Base-by-base conservation (phyloP, 2,888 invertebrate genomes). In the Chydorus sphaericus region DNA sequence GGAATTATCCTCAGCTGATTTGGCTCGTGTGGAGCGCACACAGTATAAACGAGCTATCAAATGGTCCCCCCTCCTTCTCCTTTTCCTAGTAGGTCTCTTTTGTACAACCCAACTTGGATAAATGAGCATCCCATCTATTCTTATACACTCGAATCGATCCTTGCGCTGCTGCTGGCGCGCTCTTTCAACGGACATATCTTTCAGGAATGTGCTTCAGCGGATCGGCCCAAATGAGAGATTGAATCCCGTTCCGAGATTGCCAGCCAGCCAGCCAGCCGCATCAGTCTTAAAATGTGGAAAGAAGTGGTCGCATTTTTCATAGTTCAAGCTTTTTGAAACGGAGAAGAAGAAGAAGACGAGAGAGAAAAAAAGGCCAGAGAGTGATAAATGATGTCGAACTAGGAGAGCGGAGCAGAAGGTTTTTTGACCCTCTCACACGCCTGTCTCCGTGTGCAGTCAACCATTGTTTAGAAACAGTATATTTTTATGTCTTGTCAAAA, bases 1-100 rank as follows among this genome's bases (percentile, higher is more conserved):
- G 26, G 44, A 44, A 44, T 44, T 44, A 44, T 44, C 44, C 28
- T 16, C 16, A 44, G 44, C 44, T 44, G 44, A 44, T 44, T 44
- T 44, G 44, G 44, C 44, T 44, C 44, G 44, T 44, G 44, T 44
- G 23, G 44, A 26, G 44, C 11, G 44, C 11, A n/a, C 44, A 44
- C 44, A 44, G 28, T 44, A 44, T 44, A 44, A 44, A 44, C 28
- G 44, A 44, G 44, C 44, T 44, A 44, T 44, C 44, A 44, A 44
- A 44, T 7, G 44, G 44, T 44, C 36, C 8, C 36, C 36, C 36
- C 26, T 28, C n/a, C n/a, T n/a, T n/a, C n/a, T n/a, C n/a, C n/a
- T n/a, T n/a, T n/a, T n/a, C n/a, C n/a, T n/a, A n/a, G n/a, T n/a
- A n/a, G n/a, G n/a, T n/a, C 26, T 44, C 44, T 44, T 44, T 44